These are phyloP conservation scores for Apamea sordens DNA, from an alignment of 2,888 invertebrate genomes.

Conservation along the genomic window DNA sequence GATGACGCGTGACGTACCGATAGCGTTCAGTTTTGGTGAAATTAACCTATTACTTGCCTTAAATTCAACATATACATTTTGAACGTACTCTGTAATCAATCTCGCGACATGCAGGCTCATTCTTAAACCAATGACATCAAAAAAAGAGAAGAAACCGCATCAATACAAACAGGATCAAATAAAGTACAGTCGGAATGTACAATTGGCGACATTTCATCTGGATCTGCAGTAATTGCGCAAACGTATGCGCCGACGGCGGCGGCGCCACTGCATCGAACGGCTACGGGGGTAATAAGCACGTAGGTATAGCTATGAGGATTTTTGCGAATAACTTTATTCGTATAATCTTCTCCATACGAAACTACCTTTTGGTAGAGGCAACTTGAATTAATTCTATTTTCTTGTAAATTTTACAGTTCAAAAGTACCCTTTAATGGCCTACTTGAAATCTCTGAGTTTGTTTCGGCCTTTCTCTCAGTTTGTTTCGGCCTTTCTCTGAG, in stretches of 20 bases:
- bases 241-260: constrained; percentile 36
- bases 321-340: background rate
- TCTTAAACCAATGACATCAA: background rate
- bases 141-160: constrained; percentile 3
- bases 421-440: no score
- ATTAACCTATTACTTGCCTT: no score
- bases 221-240: constrained; percentile 52
- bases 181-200: constrained; percentile 61
- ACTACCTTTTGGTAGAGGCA: background rate
- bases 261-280: constrained; percentile 28
- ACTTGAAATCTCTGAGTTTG: no score
- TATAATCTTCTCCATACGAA: background rate
- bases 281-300: constrained; percentile 1
- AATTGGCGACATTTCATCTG: constrained; percentile 55
- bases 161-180: constrained; percentile 52
- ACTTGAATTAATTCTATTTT: background rate
- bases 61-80: background rate
- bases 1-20: background rate
- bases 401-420: background rate
- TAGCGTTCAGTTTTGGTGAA: background rate
- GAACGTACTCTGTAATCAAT: constrained; percentile 4
- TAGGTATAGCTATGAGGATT: background rate
- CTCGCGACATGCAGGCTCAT: background rate
- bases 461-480: no score
- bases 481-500: no score